phyloP scores from a whole-genome alignment of 2,888 invertebrate species.

The Tachina lurida region DNA sequence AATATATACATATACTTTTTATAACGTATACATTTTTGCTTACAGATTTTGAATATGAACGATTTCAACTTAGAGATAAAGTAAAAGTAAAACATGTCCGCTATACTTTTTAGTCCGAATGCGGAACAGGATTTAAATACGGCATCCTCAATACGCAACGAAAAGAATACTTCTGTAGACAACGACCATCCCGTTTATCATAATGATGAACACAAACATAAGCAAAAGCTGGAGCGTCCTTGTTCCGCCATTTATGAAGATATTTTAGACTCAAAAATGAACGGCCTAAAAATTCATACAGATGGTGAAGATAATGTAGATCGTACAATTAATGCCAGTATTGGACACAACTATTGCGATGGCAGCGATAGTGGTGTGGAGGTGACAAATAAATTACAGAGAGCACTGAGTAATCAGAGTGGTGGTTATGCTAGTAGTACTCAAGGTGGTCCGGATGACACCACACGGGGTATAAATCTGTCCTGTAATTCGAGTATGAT shows the following conservation, averaged over 20 bases:
- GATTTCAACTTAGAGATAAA: background rate
- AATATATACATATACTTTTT: background rate
- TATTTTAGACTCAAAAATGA: conserved; percentile 77
- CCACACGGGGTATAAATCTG: conserved; percentile 79
- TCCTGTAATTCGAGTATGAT: conserved; percentile 91
- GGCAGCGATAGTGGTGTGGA: conserved; percentile 93
- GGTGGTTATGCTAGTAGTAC: conserved; percentile 88
- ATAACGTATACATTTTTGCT: background rate
- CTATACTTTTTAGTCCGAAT: conserved; percentile 71
- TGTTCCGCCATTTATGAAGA: conserved; percentile 75
- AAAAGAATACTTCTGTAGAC: conserved; percentile 38
- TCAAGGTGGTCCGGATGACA: conserved; percentile 83
- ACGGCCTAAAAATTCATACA: conserved; percentile 77
- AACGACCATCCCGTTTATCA: conserved; percentile 22
- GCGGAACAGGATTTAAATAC: conserved; percentile 61
- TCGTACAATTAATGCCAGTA: conserved; percentile 91
- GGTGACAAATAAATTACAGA: conserved; percentile 84
- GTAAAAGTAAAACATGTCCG: conserved; percentile 66
- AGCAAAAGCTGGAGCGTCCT: conserved; percentile 55
- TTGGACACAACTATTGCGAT: conserved; percentile 83
- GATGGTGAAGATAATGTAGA: conserved; percentile 80
- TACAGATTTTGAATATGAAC: conserved; percentile 43
- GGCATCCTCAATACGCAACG: conserved; percentile 45
- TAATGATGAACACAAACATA: conserved; percentile 9
- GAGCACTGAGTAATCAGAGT: conserved; percentile 85